Percentiles rank a stretch among this genome's conserved stretches.
Evolutionary conservation across 2,113 vertebrate species (phyloP).

Genomic region (Pongo pygmaeus): DNA sequence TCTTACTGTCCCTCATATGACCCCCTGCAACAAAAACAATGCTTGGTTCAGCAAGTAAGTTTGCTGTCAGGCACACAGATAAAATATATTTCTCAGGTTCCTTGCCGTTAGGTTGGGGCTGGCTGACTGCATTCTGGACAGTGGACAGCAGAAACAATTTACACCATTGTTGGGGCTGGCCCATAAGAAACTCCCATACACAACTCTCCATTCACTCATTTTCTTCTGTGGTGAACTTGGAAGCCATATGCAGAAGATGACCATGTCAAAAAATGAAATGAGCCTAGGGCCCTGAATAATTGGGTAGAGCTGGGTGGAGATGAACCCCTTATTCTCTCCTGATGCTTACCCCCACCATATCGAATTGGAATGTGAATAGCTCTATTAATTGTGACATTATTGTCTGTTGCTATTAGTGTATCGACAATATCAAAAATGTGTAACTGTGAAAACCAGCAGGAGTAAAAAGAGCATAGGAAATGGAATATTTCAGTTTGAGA

Average conservation of each 20-base stretch:
- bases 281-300: neutral
- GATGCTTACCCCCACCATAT: neutral
- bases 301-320: too few species aligned
- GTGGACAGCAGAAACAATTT: neutral
- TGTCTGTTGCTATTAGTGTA: neutral
- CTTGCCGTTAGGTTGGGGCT: neutral
- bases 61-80: neutral
- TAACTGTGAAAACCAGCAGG: neutral
- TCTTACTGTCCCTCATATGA: neutral
- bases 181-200: neutral
- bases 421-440: neutral
- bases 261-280: neutral
- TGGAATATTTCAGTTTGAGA: neutral
- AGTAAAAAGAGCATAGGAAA: neutral
- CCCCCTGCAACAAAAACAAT: neutral
- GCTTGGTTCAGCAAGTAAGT: neutral
- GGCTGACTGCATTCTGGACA: neutral
- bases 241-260: neutral
- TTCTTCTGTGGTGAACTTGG: neutral
- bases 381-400: neutral
- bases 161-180: neutral
- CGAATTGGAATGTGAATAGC: neutral
- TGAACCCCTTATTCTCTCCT: neutral
- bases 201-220: neutral
- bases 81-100: neutral